These are phyloP conservation scores for Benitochromis conjunctus DNA, from an alignment of 2,113 vertebrate species.

Conservation along the genomic window DNA sequence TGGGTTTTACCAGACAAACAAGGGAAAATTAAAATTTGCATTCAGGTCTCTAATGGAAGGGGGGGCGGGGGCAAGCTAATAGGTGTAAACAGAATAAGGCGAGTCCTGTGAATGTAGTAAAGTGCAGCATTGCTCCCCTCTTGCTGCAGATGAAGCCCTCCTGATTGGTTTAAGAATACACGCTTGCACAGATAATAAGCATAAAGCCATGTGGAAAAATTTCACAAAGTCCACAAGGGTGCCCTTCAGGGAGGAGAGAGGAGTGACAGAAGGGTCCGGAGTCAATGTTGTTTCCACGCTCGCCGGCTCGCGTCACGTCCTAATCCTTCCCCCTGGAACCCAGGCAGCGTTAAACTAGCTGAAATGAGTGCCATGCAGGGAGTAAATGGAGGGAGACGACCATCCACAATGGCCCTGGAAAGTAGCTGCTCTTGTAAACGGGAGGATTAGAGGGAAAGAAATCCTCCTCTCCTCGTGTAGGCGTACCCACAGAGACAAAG, in stretches of 20 bases:
- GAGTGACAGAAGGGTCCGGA: slow-evolving; percentile 33
- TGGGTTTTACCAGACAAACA: slow-evolving; percentile 32
- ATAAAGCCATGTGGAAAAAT: slow-evolving; percentile 51
- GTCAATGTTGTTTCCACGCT: slow-evolving; percentile 62
- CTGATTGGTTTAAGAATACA: slow-evolving; percentile 52
- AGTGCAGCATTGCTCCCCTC: neutral
- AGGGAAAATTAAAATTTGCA: slow-evolving; percentile 31
- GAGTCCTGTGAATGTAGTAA: slow-evolving; percentile 17
- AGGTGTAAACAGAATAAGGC: slow-evolving; percentile 27
- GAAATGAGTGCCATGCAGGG: slow-evolving; percentile 67
- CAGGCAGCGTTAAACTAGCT: slow-evolving; percentile 70
- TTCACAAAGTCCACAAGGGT: slow-evolving; percentile 52
- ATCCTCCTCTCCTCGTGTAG: slow-evolving; percentile 58
- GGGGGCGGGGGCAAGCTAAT: neutral
- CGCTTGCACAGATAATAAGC: slow-evolving; percentile 42
- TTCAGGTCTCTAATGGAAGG: slow-evolving; percentile 6
- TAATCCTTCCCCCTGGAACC: slow-evolving; percentile 71
- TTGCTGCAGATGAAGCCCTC: slow-evolving; percentile 27
- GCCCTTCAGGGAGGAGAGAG: slow-evolving; percentile 55
- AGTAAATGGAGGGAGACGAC: slow-evolving; percentile 72
- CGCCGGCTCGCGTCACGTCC: slow-evolving; percentile 41
- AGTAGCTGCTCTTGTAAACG: slow-evolving; percentile 71
- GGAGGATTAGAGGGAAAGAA: slow-evolving; percentile 66
- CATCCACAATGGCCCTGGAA: slow-evolving; percentile 66
- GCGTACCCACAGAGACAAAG: slow-evolving; percentile 64